These are phyloP conservation scores for Rhopalosiphum maidis DNA, from an alignment of 1,140 invertebrate species.

Conservation along the genomic window DNA sequence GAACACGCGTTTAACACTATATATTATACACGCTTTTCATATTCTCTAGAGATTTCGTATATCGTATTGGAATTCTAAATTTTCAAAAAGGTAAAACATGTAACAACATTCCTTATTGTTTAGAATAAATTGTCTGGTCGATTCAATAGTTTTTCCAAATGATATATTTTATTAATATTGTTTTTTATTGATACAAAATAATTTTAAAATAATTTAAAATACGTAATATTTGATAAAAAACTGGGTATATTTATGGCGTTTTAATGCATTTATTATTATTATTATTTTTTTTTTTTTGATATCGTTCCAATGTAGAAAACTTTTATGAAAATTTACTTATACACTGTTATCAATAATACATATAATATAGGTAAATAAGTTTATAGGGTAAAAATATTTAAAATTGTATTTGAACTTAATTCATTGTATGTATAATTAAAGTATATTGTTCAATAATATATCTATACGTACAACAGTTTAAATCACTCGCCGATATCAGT, in stretches of 20 bases:
- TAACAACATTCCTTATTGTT: neutral
- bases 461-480: no score
- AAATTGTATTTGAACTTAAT: neutral
- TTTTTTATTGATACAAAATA: neutral
- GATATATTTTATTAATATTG: neutral
- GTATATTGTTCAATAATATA: no score
- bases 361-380: neutral
- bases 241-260: no score
- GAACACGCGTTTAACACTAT: slow-evolving; percentile 24
- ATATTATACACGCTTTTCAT: neutral
- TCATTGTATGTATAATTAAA: no score
- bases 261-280: no score
- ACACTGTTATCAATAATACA: neutral
- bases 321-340: neutral
- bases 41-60: neutral
- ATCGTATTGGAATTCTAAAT: neutral
- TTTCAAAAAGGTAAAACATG: neutral
- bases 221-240: neutral
- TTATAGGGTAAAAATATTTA: neutral
- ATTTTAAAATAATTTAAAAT: neutral
- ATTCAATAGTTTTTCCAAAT: neutral
- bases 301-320: neutral
- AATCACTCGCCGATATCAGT: no score
- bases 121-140: neutral
- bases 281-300: no score